Evolutionary conservation across 2,113 vertebrate species (phyloP).

Genomic region (Himantopus leucocephalus): DNA sequence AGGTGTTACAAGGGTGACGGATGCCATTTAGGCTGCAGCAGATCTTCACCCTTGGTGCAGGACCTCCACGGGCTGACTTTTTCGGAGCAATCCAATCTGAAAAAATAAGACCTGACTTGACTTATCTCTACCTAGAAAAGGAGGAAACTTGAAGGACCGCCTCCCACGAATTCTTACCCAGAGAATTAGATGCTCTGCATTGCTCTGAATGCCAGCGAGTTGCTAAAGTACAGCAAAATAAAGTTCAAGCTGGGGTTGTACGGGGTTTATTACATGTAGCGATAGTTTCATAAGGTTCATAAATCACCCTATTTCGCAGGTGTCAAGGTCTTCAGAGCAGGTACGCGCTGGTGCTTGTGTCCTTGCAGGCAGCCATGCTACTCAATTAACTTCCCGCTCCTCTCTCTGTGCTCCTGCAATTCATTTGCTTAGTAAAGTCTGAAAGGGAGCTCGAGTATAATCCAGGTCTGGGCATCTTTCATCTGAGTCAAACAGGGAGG

Average conservation of each 20-base stretch:
- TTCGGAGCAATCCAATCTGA: not conserved
- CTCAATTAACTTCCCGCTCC: conserved; percentile 3
- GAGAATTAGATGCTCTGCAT: not conserved
- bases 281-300: conserved; percentile 31
- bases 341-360: not conserved
- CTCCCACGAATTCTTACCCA: not conserved
- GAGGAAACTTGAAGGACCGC: not conserved
- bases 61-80: not conserved
- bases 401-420: not conserved
- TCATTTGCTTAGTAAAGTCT: not conserved
- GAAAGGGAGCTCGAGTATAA: not conserved
- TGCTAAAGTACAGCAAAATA: conserved; percentile 27
- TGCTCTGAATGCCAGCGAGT: not conserved
- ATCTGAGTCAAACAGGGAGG: not conserved
- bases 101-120: not conserved
- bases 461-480: not conserved
- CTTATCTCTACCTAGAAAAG: not conserved
- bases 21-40: not conserved
- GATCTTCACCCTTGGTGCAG: not conserved
- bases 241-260: not conserved
- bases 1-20: not conserved
- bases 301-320: conserved; percentile 27
- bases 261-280: conserved; percentile 15
- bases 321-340: conserved; percentile 22
- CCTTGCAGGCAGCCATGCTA: conserved; percentile 6